Conservation (phyloP, 2,888 invertebrate species). For the Ormyrus nitidulus region DNA sequence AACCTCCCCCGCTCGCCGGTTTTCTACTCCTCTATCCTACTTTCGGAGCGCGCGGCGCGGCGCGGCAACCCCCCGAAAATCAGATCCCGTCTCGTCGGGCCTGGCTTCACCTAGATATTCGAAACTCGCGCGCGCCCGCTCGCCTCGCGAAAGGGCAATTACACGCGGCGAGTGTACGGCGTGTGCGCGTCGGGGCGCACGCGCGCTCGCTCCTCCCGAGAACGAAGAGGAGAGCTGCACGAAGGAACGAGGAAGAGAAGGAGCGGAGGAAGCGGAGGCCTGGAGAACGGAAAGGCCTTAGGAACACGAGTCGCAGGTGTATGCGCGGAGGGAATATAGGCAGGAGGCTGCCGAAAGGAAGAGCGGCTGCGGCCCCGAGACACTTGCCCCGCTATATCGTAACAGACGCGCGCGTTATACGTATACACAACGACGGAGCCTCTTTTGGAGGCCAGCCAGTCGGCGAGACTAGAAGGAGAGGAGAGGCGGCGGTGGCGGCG, state of each 20-base stretch:
- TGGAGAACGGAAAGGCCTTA: too few relatives aligned
- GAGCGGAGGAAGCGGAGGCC: too few relatives aligned
- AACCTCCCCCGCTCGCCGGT: background rate
- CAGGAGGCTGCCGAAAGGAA: constrained; percentile 3
- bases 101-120: background rate
- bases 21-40: constrained; percentile 37
- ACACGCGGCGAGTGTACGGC: background rate
- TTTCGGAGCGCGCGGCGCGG: constrained; percentile 11
- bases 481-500: constrained; percentile 14
- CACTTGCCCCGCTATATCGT: background rate
- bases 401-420: background rate
- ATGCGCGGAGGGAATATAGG: too few relatives aligned
- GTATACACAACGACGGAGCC: background rate
- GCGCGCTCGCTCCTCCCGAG: background rate
- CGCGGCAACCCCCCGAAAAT: constrained; percentile 9
- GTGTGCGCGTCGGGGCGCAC: background rate
- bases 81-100: constrained; percentile 23
- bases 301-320: too few relatives aligned
- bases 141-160: constrained; percentile 18
- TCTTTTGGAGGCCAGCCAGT: constrained; percentile 50
- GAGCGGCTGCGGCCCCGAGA: constrained; percentile 4
- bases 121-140: background rate
- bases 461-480: background rate
- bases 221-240: too few relatives aligned
- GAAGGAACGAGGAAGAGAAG: too few relatives aligned